phyloP scores from a whole-genome alignment of 2,113 vertebrate species.

The Apaloderma vittatum region DNA sequence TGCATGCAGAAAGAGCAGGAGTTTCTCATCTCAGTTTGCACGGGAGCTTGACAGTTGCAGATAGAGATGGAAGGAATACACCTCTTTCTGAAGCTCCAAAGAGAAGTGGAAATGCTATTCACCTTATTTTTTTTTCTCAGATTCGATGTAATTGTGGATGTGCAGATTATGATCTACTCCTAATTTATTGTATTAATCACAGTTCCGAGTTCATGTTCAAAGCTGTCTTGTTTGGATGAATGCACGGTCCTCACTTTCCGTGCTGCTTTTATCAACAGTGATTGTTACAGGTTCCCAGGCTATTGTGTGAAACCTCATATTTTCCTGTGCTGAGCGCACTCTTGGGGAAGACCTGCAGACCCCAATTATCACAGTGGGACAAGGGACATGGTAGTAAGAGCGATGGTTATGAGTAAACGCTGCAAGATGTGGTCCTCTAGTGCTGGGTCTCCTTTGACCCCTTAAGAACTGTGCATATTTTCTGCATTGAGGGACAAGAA shows the following conservation, averaged over 20 bases:
- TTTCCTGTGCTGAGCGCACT: background rate
- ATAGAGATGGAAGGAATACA: background rate
- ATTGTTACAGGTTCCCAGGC: background rate
- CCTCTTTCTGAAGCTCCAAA: background rate
- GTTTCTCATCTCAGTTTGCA: background rate
- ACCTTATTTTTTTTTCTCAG: background rate
- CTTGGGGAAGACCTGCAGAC: background rate
- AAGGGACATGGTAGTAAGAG: background rate
- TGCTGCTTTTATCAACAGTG: background rate
- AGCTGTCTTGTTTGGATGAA: background rate
- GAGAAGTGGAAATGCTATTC: background rate
- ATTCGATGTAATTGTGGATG: background rate
- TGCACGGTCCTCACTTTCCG: background rate
- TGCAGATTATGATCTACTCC: background rate
- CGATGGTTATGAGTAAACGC: background rate
- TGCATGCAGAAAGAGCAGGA: background rate
- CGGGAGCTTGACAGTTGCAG: background rate
- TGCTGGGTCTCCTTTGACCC: background rate
- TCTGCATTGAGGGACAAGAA: background rate
- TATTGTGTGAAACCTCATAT: background rate
- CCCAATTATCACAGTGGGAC: constrained; percentile 3
- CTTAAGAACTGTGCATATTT: background rate
- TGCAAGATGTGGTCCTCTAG: background rate
- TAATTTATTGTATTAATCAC: background rate
- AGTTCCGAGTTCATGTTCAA: background rate